Evolutionary conservation across 37 sponge, comb jelly and placozoan genomes (phyloP).

Genomic region (Mnemiopsis leidyi): DNA sequence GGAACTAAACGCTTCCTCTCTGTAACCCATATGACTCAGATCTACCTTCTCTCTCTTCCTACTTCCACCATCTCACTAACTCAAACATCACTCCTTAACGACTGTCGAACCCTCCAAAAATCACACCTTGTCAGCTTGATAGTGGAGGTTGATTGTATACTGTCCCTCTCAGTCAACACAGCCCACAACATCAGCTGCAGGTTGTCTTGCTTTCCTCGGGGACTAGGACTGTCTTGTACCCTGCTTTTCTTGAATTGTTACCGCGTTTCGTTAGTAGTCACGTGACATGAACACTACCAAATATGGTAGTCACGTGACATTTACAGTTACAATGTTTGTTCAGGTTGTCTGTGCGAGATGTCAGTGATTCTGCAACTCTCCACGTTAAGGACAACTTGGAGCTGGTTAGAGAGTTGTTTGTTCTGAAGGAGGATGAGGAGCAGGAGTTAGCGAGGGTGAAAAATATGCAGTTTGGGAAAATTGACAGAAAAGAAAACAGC

Average conservation of each 20-base stretch:
- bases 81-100: neutral
- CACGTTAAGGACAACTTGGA: neutral
- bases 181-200: neutral
- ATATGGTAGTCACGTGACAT: too few relatives aligned
- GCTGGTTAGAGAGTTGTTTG: constrained; percentile 2
- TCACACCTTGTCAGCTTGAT: neutral
- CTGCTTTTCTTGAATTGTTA: too few relatives aligned
- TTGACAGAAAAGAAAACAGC: neutral
- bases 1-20: neutral
- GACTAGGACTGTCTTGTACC: too few relatives aligned
- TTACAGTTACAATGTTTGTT: neutral
- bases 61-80: neutral
- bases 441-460: neutral
- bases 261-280: too few relatives aligned
- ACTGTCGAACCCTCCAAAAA: neutral
- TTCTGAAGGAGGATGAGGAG: neutral
- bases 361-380: neutral
- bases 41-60: neutral
- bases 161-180: neutral
- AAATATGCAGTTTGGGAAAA: neutral
- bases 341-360: neutral
- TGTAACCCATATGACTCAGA: neutral
- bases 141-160: neutral
- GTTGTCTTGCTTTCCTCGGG: too few relatives aligned
- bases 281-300: too few relatives aligned